Percentiles rank a stretch among this genome's conserved stretches.
These are phyloP conservation scores for Ceraclea dissimilis DNA, from an alignment of 2,888 invertebrate species.

Conservation along the genomic window DNA sequence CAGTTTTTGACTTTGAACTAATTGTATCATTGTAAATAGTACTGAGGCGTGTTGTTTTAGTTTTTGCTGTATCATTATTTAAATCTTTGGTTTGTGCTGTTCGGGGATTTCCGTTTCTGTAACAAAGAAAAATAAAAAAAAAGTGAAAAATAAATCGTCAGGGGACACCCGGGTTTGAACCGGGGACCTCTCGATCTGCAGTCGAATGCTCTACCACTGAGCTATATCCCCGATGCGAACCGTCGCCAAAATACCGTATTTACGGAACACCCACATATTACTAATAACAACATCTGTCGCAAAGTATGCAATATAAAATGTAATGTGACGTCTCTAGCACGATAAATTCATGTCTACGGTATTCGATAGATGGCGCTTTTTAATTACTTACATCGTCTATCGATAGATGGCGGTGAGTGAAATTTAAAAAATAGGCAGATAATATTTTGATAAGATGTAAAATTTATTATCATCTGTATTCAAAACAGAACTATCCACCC, in stretches of 20 bases:
- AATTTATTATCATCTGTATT: too few species aligned
- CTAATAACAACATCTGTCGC: neutral
- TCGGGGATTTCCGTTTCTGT: conserved; percentile 6
- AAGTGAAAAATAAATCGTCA: conserved; percentile 29
- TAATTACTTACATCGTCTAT: neutral
- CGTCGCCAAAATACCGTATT: neutral
- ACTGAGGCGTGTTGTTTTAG: neutral
- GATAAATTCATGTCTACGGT: neutral
- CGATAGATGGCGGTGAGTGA: too few species aligned
- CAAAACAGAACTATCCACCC: too few species aligned
- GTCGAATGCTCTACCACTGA: conserved; percentile 89
- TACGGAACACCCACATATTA: neutral
- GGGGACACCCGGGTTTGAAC: conserved; percentile 83
- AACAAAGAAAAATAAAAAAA: conserved; percentile 5
- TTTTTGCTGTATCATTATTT: neutral
- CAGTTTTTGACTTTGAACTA: conserved; percentile 19
- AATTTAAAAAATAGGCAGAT: too few species aligned
- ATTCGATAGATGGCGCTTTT: neutral
- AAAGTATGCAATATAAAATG: too few species aligned
- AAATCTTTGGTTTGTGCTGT: neutral
- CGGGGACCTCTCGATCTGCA: conserved; percentile 87
- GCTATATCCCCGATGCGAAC: conserved; percentile 58
- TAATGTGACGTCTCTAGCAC: too few species aligned
- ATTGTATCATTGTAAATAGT: conserved; percentile 17
- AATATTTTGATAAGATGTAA: too few species aligned